Conservation (phyloP, 2,797 vertebrate genomes). For the Lithobates pipiens region DNA sequence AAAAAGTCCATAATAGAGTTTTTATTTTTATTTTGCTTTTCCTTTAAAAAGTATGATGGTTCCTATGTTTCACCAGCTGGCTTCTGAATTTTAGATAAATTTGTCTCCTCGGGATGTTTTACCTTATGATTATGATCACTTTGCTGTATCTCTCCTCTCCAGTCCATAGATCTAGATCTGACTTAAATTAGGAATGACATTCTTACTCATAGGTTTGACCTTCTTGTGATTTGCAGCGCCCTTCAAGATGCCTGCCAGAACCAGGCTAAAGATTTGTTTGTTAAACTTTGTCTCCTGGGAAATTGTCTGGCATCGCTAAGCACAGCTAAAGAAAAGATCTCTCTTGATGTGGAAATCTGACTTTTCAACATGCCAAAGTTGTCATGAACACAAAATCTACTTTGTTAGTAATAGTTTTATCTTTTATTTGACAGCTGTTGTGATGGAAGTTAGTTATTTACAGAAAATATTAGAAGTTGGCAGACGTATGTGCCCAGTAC, state of each 20-base stretch:
- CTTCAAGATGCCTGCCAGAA: conserved; percentile 1
- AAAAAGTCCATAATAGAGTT: too few relatives aligned
- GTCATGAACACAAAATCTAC: background rate
- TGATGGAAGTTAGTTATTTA: background rate
- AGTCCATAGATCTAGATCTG: background rate
- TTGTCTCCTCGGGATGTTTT: too few relatives aligned
- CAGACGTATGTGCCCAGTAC: too few relatives aligned
- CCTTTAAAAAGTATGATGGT: too few relatives aligned
- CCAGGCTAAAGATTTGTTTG: conserved; percentile 9
- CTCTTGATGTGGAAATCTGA: conserved; percentile 3
- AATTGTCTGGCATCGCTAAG: conserved; percentile 9
- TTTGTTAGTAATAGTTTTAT: background rate
- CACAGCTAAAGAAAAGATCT: conserved; percentile 9
- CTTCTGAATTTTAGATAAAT: too few relatives aligned
- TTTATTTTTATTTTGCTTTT: too few relatives aligned
- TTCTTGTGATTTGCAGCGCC: background rate
- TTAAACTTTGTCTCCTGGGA: conserved; percentile 19
- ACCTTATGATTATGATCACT: background rate
- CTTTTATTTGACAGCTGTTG: background rate
- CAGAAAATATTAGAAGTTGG: background rate
- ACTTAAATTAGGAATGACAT: background rate
- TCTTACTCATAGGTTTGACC: background rate
- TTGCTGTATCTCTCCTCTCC: background rate
- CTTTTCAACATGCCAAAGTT: conserved; percentile 7
- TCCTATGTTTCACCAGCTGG: too few relatives aligned